Evolutionary conservation across 1,140 invertebrate species (phyloP).

Genomic region (Melitaea cinxia): DNA sequence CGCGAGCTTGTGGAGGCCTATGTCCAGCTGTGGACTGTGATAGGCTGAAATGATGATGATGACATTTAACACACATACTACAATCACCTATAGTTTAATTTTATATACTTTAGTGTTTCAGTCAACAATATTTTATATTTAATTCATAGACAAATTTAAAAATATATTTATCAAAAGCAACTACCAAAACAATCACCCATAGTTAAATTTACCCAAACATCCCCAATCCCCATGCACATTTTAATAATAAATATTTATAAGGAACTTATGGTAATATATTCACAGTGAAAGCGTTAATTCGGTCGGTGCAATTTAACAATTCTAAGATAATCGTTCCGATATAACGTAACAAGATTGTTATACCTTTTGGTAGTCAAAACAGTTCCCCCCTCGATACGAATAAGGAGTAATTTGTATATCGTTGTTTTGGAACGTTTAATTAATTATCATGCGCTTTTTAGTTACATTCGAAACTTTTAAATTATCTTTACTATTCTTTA

Average conservation of each 20-base stretch:
- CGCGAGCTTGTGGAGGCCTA: no score
- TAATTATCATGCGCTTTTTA: constrained; percentile 1
- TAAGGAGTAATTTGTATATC: constrained; percentile 10
- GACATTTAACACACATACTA: no score
- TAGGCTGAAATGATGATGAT: no score
- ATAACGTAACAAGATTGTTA: constrained; percentile 36
- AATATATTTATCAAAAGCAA: not conserved
- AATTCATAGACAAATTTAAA: not conserved
- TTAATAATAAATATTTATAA: constrained; percentile 69
- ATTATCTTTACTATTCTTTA: no score
- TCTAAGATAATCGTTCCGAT: constrained; percentile 40
- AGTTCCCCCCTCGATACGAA: not conserved
- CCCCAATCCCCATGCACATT: constrained; percentile 40
- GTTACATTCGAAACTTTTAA: not conserved
- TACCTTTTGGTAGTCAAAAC: constrained; percentile 23
- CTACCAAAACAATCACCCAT: not conserved
- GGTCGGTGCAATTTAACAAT: constrained; percentile 42
- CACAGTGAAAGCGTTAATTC: constrained; percentile 72
- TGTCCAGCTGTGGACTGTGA: no score
- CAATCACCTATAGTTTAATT: no score
- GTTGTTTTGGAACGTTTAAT: not conserved
- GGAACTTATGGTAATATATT: constrained; percentile 62
- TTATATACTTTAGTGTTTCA: no score
- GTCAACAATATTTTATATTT: no score
- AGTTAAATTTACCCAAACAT: constrained; percentile 34